phyloP scores from a whole-genome alignment of 2,797 vertebrate genomes.

The Sebastes vulpes region DNA sequence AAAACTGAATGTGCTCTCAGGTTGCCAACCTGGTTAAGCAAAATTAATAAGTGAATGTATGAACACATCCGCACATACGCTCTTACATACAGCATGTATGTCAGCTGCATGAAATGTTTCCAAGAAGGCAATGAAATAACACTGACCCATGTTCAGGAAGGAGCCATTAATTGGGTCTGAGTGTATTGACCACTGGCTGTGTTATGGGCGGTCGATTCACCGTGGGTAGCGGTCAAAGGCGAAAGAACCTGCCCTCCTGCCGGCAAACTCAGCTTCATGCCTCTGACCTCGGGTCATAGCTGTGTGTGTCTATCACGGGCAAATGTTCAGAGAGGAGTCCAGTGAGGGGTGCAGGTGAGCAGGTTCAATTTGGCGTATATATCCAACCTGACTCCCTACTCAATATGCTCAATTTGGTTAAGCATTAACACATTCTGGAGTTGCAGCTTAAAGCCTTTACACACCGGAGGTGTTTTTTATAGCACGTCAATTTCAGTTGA shows the following conservation, averaged over 20 bases:
- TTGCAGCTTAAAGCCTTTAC: background rate
- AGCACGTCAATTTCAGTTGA: no score
- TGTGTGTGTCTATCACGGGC: constrained; percentile 23
- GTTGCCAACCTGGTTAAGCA: background rate
- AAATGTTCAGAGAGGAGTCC: background rate
- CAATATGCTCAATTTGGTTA: background rate
- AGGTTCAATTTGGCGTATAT: background rate
- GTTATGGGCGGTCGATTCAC: constrained; percentile 61
- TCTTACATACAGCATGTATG: constrained; percentile 9
- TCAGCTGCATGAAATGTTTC: constrained; percentile 56
- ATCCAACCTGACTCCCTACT: background rate
- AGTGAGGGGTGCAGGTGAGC: background rate
- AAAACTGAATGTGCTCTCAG: background rate
- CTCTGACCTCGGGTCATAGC: constrained; percentile 48
- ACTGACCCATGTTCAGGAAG: constrained; percentile 42
- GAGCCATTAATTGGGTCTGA: constrained; percentile 78
- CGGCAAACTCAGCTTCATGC: constrained; percentile 38
- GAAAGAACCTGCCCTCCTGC: constrained; percentile 24
- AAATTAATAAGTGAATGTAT: background rate
- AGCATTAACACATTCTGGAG: background rate
- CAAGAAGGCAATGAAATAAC: constrained; percentile 56
- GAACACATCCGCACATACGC: background rate
- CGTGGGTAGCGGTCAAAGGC: constrained; percentile 51
- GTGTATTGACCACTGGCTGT: constrained; percentile 70
- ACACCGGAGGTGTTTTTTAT: no score